phyloP scores from a whole-genome alignment of 1,140 invertebrate species.

The Drosophila kurseongensis region DNA sequence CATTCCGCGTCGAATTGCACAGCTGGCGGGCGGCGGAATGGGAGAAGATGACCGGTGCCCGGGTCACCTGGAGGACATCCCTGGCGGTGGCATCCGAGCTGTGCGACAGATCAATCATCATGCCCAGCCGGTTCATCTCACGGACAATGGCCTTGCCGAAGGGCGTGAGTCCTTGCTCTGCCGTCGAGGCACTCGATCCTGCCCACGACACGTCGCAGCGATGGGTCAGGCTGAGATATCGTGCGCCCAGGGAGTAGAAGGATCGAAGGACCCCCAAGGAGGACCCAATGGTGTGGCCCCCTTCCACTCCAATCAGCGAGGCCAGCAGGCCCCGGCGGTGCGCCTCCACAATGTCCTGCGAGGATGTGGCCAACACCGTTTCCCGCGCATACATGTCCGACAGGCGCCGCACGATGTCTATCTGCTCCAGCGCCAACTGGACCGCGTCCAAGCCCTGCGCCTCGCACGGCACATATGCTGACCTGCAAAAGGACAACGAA shows the following conservation, averaged over 20 bases:
- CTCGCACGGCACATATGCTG: constrained; percentile 93
- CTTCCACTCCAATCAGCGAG: constrained; percentile 93
- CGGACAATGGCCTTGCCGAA: constrained; percentile 92
- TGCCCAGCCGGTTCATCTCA: constrained; percentile 95
- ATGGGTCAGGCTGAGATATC: constrained; percentile 92
- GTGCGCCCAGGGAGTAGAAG: constrained; percentile 93
- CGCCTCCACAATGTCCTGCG: constrained; percentile 90
- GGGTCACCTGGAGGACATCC: constrained; percentile 92
- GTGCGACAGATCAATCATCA: constrained; percentile 97
- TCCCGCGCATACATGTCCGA: constrained; percentile 90
- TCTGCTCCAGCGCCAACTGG: constrained; percentile 93
- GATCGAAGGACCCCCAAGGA: constrained; percentile 92
- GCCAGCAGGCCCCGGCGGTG: constrained; percentile 91
- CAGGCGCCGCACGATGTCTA: constrained; percentile 94
- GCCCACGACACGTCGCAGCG: constrained; percentile 93
- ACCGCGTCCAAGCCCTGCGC: constrained; percentile 93
- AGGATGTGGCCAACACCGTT: constrained; percentile 89
- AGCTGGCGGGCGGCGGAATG: constrained; percentile 94
- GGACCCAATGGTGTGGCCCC: constrained; percentile 94
- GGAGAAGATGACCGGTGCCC: constrained; percentile 96
- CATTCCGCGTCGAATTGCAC: constrained; percentile 95
- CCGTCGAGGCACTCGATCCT: constrained; percentile 78
- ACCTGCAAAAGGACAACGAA: constrained; percentile 86
- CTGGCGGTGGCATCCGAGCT: constrained; percentile 94
- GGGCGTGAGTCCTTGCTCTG: constrained; percentile 86